A percentile compares a stretch with the other conserved stretches of the same genome.
phyloP scores from a whole-genome alignment of 2,888 invertebrate species.

The Cephus rjabovi region DNA sequence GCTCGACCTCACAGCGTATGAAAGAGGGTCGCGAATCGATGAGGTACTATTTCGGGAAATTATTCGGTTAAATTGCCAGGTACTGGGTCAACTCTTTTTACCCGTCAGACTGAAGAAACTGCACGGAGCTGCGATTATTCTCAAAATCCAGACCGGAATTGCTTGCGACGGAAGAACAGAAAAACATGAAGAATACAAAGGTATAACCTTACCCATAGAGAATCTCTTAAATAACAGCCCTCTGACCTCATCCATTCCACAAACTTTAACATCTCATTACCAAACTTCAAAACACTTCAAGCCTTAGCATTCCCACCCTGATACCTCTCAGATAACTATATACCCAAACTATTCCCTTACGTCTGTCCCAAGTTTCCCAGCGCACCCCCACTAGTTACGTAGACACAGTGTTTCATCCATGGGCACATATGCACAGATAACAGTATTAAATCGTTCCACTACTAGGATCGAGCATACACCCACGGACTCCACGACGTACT shows the following conservation, averaged over 20 bases:
- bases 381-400: background rate
- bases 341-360: background rate
- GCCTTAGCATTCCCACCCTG: background rate
- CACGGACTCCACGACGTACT: background rate
- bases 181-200: background rate
- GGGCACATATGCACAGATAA: background rate
- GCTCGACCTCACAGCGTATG: background rate
- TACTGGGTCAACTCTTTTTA: background rate
- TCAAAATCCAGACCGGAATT: background rate
- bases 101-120: background rate
- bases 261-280: background rate
- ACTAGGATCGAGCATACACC: background rate
- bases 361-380: background rate
- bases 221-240: background rate
- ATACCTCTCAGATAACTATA: background rate
- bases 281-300: background rate
- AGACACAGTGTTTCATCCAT: background rate
- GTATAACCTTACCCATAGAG: background rate
- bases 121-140: background rate
- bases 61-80: background rate
- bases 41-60: background rate
- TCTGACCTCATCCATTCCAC: background rate
- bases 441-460: background rate
- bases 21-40: background rate
- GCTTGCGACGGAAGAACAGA: background rate